These are phyloP conservation scores for Drosophila simulans DNA, from an alignment of 1,140 invertebrate species.

Conservation along the genomic window DNA sequence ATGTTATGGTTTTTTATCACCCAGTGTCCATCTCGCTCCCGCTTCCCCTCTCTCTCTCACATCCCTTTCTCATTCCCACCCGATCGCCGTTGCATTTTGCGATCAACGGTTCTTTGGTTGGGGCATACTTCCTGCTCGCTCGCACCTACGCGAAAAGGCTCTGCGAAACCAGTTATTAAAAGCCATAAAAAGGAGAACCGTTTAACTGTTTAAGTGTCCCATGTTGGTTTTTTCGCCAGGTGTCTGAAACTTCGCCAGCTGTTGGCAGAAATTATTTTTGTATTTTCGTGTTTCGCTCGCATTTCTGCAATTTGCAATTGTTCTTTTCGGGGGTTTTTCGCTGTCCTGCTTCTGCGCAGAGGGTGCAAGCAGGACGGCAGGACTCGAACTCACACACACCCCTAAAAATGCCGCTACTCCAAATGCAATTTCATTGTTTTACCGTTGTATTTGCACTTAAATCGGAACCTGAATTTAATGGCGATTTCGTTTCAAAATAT, in stretches of 20 bases:
- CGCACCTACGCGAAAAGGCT: constrained; percentile 43
- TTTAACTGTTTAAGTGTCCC: constrained; percentile 51
- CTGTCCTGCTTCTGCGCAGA: constrained; percentile 52
- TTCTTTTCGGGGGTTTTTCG: constrained; percentile 12
- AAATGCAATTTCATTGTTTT: constrained; percentile 28
- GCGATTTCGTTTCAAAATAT: constrained; percentile 7
- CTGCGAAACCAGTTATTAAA: constrained; percentile 63
- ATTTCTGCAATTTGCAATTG: constrained; percentile 43
- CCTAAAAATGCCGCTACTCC: constrained; percentile 46
- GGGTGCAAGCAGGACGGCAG: constrained; percentile 40
- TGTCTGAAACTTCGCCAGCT: constrained; percentile 31
- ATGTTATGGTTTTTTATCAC: constrained; percentile 14
- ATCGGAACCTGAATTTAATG: neutral
- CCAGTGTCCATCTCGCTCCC: constrained; percentile 1
- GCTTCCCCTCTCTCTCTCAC: constrained; percentile 11
- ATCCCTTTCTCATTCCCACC: constrained; percentile 1
- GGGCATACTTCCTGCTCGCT: constrained; percentile 28
- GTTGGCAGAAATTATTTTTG: constrained; percentile 20
- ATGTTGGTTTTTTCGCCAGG: constrained; percentile 49
- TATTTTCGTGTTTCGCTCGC: constrained; percentile 2
- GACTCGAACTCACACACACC: constrained; percentile 14
- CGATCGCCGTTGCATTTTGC: constrained; percentile 20
- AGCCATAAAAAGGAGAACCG: constrained; percentile 43
- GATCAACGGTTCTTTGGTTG: constrained; percentile 56
- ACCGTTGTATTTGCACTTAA: constrained; percentile 10